phyloP scores from a whole-genome alignment of 2,888 invertebrate genomes.

The Molanna angustata region DNA sequence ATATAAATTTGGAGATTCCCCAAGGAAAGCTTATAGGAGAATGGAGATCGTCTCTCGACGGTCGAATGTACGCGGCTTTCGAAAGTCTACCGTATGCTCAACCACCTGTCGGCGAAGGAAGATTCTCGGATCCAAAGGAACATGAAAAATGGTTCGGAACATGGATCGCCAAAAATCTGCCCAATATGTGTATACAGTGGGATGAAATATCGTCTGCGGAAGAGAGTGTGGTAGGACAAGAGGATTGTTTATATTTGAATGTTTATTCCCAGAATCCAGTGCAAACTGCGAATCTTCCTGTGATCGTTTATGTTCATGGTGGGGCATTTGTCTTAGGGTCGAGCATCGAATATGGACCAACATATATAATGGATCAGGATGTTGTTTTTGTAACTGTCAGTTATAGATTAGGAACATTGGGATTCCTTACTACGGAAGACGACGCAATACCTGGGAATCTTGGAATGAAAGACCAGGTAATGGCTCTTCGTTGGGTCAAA shows the following conservation, averaged over 20 bases:
- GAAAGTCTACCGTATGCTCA: constrained; percentile 66
- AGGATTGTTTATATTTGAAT: constrained; percentile 67
- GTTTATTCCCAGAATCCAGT: constrained; percentile 56
- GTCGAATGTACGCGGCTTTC: constrained; percentile 56
- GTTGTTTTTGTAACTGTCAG: constrained; percentile 67
- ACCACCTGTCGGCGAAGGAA: constrained; percentile 59
- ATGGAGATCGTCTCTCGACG: constrained; percentile 46
- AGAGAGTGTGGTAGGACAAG: constrained; percentile 37
- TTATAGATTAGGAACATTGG: constrained; percentile 68
- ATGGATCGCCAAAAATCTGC: constrained; percentile 63
- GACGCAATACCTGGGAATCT: constrained; percentile 66
- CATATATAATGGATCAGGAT: constrained; percentile 60
- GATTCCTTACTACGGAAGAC: constrained; percentile 74
- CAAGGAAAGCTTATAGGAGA: constrained; percentile 44
- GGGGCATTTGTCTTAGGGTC: constrained; percentile 69
- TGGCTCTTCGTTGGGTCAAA: constrained; percentile 68
- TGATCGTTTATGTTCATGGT: constrained; percentile 65
- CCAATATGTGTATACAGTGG: constrained; percentile 63
- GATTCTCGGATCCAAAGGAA: constrained; percentile 55
- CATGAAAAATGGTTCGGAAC: constrained; percentile 61
- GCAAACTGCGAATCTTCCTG: constrained; percentile 52
- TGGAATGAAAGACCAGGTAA: constrained; percentile 70
- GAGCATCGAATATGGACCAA: constrained; percentile 53
- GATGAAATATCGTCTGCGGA: constrained; percentile 44
- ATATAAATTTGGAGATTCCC: constrained; percentile 36